A percentile compares a stretch with the other conserved stretches of the same genome.
Conservation (phyloP, 2,797 vertebrate genomes). For the Cryptoprocta ferox region DNA sequence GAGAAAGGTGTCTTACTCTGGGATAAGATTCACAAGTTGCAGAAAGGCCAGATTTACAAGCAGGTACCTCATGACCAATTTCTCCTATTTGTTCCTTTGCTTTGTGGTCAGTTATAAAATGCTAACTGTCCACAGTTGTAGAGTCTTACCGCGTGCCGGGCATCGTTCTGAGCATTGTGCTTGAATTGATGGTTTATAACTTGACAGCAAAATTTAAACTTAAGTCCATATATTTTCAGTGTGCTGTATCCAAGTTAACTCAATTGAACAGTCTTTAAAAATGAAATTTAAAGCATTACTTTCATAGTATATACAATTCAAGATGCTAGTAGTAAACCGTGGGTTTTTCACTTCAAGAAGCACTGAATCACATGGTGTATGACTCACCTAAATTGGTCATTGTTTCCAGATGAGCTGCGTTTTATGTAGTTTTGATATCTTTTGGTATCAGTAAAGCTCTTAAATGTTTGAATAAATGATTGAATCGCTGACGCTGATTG, state of each 20-base stretch:
- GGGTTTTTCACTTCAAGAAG: background rate
- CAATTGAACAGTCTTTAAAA: background rate
- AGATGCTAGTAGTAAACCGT: background rate
- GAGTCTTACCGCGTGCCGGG: background rate
- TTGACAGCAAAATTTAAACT: background rate
- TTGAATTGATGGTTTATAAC: background rate
- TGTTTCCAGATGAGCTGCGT: background rate
- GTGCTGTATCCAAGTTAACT: background rate
- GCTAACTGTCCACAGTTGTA: accelerated
- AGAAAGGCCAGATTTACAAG: slow-evolving; percentile 99
- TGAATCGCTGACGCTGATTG: background rate
- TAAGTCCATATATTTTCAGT: background rate
- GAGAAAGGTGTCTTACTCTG: slow-evolving; percentile 96
- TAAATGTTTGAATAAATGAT: background rate
- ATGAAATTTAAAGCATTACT: background rate
- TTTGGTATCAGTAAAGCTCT: background rate
- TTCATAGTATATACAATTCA: background rate
- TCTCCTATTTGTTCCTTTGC: background rate
- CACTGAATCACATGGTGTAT: background rate
- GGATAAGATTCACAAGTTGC: slow-evolving; percentile 97
- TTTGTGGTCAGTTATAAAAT: accelerated
- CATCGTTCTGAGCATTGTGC: background rate
- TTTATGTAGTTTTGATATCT: slow-evolving; percentile 8
- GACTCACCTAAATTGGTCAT: background rate
- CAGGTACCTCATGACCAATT: slow-evolving; percentile 89